Evolutionary conservation across 1,140 invertebrate species (phyloP).

Genomic region (Cyclargus thomasi): DNA sequence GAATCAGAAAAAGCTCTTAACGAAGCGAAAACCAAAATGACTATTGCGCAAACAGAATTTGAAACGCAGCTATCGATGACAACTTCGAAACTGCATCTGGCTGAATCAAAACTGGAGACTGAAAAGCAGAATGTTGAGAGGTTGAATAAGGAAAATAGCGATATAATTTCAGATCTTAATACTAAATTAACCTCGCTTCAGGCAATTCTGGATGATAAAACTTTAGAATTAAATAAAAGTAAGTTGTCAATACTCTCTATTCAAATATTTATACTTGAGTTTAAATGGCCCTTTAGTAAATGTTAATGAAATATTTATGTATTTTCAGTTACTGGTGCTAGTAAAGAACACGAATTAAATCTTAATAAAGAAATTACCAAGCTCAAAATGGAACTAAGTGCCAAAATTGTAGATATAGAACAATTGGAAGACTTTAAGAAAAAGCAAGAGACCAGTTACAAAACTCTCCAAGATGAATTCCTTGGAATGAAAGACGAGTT

Average conservation of each 20-base stretch:
- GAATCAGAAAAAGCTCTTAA: slow-evolving; percentile 67
- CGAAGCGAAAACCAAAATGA: slow-evolving; percentile 67
- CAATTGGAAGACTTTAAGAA: slow-evolving; percentile 66
- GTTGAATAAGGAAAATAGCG: slow-evolving; percentile 66
- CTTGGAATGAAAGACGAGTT: slow-evolving; percentile 57
- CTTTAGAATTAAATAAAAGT: slow-evolving; percentile 71
- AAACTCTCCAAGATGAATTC: slow-evolving; percentile 61
- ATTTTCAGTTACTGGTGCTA: slow-evolving; percentile 61
- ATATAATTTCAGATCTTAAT: slow-evolving; percentile 65
- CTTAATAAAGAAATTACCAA: slow-evolving; percentile 76
- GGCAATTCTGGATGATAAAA: slow-evolving; percentile 67
- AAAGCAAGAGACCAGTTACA: slow-evolving; percentile 67
- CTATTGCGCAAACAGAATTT: slow-evolving; percentile 66
- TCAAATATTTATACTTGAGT: too few relatives aligned
- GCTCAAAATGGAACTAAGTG: slow-evolving; percentile 76
- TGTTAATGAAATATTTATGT: slow-evolving; percentile 23
- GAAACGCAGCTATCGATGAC: slow-evolving; percentile 66
- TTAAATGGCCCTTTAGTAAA: too few relatives aligned
- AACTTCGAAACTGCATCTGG: slow-evolving; percentile 61
- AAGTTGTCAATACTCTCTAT: slow-evolving; percentile 12
- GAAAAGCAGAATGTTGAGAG: slow-evolving; percentile 72
- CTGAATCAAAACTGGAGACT: slow-evolving; percentile 64
- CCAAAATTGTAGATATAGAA: slow-evolving; percentile 74
- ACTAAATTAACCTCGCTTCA: slow-evolving; percentile 67
- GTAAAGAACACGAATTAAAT: slow-evolving; percentile 69